These are phyloP conservation scores for Lepidostoma basale DNA, from an alignment of 1,140 invertebrate genomes.

Conservation along the genomic window DNA sequence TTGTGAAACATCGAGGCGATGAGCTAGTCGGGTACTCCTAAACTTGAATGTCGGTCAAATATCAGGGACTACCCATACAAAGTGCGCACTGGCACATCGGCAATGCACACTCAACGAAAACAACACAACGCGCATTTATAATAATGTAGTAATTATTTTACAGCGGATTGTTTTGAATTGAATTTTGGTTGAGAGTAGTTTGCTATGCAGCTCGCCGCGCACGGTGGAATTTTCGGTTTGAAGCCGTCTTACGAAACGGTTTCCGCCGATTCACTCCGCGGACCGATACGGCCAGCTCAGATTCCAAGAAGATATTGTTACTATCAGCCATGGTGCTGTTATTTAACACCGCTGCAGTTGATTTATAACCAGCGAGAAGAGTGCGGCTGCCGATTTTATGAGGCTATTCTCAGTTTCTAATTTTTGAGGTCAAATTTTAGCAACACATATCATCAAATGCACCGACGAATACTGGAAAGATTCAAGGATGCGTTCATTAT, in stretches of 20 bases:
- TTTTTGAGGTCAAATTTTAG: slow-evolving; percentile 4
- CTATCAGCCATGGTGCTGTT: slow-evolving; percentile 9
- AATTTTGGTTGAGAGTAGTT: too few species aligned
- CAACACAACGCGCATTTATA: too few species aligned
- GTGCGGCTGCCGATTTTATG: background rate
- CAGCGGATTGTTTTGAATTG: too few species aligned
- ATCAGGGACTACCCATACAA: too few species aligned
- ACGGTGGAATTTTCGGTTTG: too few species aligned
- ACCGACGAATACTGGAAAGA: too few species aligned
- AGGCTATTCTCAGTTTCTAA: background rate
- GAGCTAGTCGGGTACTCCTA: slow-evolving; percentile 33
- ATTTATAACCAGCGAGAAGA: slow-evolving; percentile 9
- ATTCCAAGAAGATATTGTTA: slow-evolving; percentile 14
- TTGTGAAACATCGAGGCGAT: slow-evolving; percentile 31
- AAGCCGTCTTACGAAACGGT: slow-evolving; percentile 40
- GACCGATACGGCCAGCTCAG: slow-evolving; percentile 16
- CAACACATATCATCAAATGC: too few species aligned
- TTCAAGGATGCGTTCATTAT: too few species aligned
- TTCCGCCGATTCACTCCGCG: slow-evolving; percentile 43
- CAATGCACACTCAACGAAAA: too few species aligned
- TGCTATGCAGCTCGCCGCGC: too few species aligned
- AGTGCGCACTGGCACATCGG: too few species aligned
- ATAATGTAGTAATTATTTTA: too few species aligned
- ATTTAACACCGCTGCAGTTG: slow-evolving; percentile 1
- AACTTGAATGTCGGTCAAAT: slow-evolving; percentile 47